phyloP scores from a whole-genome alignment of 53 echinoderm and acorn worm genomes.

The Crossaster papposus region DNA sequence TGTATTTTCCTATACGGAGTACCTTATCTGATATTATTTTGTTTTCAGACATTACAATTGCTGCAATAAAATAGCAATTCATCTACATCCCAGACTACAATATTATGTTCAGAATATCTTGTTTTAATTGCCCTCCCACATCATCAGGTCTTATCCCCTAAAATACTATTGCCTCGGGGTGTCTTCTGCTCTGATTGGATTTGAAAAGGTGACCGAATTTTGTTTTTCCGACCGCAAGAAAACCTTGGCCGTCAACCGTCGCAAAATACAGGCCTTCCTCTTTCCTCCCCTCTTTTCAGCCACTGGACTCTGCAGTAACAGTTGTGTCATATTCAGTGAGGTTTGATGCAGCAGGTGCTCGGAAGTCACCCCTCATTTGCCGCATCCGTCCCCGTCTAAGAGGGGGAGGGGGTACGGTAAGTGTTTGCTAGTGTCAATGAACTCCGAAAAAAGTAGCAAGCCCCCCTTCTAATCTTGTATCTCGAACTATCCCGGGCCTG shows the following conservation, averaged over 20 bases:
- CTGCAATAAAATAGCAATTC: no score
- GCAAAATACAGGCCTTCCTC: conserved; percentile 9
- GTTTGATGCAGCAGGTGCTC: conserved; percentile 50
- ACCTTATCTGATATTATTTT: no score
- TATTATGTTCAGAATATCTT: no score
- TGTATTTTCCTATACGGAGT: no score
- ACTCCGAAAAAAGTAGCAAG: conserved; percentile 19
- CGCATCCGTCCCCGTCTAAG: conserved; percentile 51
- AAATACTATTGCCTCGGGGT: background rate
- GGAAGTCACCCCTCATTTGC: conserved; percentile 52
- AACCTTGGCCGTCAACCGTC: background rate
- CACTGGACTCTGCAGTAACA: conserved; percentile 39
- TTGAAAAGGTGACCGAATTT: background rate
- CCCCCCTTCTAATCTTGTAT: background rate
- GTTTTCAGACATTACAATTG: no score
- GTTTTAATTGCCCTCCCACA: no score
- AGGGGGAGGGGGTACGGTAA: conserved; percentile 10
- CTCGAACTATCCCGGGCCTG: background rate
- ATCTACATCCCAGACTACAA: no score
- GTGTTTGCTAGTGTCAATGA: conserved; percentile 44
- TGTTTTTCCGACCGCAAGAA: background rate
- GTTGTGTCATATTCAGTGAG: conserved; percentile 61
- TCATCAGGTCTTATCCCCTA: background rate
- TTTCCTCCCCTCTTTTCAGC: conserved; percentile 34
- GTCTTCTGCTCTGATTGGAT: conserved; percentile 36